Evolutionary conservation across 2,888 invertebrate genomes (phyloP), one percentile per base, ranked within the genome.

Genomic region (Pasiphila rectangulata): DNA sequence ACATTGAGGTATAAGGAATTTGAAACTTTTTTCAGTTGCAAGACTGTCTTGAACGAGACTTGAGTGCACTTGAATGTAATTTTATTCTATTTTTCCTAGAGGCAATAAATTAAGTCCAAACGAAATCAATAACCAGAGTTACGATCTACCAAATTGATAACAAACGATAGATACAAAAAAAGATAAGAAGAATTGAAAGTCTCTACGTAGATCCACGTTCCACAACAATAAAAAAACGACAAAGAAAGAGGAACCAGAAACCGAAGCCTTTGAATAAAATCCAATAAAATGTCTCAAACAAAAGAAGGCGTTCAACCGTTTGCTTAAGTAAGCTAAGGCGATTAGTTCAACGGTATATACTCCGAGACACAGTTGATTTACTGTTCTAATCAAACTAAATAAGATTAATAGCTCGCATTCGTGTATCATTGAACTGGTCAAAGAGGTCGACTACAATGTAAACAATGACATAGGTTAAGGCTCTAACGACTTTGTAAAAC

Each of bases 261-360:
- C 32, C 3, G 29, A 44, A 44, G 30, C 40, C 43, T 29, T 44
- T 24, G n/a, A 39, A 48, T 34, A 9, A 40, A 44, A 44, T 46
- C 41, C 46, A 46, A 46, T 46, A 46, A 35, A 39, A 35, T 27
- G 35, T 34, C 35, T 41, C 15, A 41, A 42, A 46, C 37, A 44
- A 38, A 43, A 19, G 16, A 38, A 23, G 38, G 46, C 23, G 39
- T 30, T 20, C 29, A 32, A 27, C 27, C 32, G 32, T 46, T 38
- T 27, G 20, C 38, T 46, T 46, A 42, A n/a, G 21, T 27, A 44
- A 34, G 29, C 25, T 51, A 51, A 51, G 36, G 12, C 43, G 46
- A 51, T 51, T 46, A 46, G 20, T 10, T 4, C 5, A 9, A 32
- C 41, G 17, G 32, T 32, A 32, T n/a, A 9, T 6, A 7, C 4